Base-by-base conservation (phyloP, 2,113 vertebrate genomes). In the Lagopus leucura region DNA sequence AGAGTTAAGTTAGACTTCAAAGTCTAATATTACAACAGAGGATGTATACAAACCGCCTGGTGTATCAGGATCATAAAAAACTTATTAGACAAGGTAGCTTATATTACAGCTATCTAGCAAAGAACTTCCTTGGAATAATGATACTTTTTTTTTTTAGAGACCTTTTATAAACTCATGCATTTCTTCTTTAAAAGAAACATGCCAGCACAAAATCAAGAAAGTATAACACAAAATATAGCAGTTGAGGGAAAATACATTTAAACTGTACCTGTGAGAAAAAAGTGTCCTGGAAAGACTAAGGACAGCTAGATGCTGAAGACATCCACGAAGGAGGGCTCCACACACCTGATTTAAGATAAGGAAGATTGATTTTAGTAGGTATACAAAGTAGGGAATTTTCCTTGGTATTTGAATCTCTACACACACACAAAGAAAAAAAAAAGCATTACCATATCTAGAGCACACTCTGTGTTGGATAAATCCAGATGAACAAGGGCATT, bases 381-480 rank as follows among this genome's bases (percentile, higher is more conserved):
- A 74, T 30, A 77, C 8, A 70, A 82, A 40, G 21, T 7, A 2
- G 80, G 40, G 55, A 43, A 24, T 19, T 42, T 69, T 72, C 34
- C 32, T 36, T 81, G 22, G 40, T 48, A 75, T 65, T 38, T 92
- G 52, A 73, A 57, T 34, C 20, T 48, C 1, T 18, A 86, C 11
- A 80, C 8, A 24, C 52, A 17, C 27, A 16, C 25, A 54, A 40
- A 40, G 40, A 8, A 10, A 28, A 74, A 85, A 85, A 86, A 4
- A 6, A 76, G 48, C 36, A 87, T 98, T 98, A 99, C 99, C 99
- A 98, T 98, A 86, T 99, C 99, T 86, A 99, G 96, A 2, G 98
- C 98, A 85, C 99, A 98, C 95, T 99, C 99, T 1, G 98, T 99
- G 96, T 98, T 98, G 77, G 99, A 99, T 95, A 99, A 97, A 95